Evolutionary conservation across 2,113 vertebrate species (phyloP).

Genomic region (Ranitomeya variabilis): DNA sequence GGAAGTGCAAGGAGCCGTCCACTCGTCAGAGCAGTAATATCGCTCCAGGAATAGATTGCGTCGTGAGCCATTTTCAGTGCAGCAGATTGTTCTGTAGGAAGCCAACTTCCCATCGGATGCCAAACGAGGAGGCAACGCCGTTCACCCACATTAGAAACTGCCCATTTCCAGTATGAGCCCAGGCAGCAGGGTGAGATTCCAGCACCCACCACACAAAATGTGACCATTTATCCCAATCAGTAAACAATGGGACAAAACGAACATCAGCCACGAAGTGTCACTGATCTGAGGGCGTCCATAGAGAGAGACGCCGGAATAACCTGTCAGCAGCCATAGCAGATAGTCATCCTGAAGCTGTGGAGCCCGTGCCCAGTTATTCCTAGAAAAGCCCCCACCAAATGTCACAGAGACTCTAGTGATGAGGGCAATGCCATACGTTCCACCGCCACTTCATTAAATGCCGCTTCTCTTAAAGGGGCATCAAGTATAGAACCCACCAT

Average conservation of each 20-base stretch:
- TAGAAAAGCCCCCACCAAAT: background rate
- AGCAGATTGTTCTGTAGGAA: conserved; percentile 7
- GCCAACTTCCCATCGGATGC: background rate
- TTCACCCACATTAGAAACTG: background rate
- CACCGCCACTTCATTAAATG: background rate
- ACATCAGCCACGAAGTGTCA: background rate
- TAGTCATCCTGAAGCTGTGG: too few species aligned
- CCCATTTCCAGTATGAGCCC: background rate
- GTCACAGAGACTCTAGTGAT: background rate
- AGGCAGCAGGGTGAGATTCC: background rate
- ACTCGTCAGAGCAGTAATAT: background rate
- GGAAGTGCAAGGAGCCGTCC: background rate
- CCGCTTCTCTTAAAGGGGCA: background rate
- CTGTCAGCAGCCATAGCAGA: background rate
- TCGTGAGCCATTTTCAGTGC: background rate
- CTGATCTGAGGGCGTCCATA: background rate
- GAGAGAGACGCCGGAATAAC: background rate
- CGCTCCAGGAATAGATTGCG: conserved; percentile 1
- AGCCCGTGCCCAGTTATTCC: background rate
- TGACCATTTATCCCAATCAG: background rate
- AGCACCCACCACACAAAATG: background rate
- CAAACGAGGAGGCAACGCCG: background rate
- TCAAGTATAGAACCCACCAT: background rate
- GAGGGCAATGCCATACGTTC: background rate
- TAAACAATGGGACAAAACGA: background rate